Evolutionary conservation across 1,140 invertebrate species (phyloP).

Genomic region (Lasioglossum baleicum): DNA sequence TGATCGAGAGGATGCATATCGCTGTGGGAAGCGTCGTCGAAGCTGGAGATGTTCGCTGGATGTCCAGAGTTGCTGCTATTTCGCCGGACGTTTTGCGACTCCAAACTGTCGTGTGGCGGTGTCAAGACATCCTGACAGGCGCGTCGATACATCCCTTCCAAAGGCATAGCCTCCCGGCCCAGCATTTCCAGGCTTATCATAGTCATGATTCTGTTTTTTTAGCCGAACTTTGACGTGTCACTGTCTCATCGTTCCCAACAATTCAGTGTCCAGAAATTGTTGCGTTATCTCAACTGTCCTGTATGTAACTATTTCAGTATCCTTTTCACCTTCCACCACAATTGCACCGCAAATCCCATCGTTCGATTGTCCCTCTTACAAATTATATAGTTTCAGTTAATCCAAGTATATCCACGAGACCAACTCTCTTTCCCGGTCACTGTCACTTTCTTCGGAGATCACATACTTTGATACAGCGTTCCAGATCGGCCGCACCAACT

Average conservation of each 20-base stretch:
- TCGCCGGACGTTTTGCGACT: slow-evolving; percentile 64
- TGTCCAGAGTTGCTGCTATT: slow-evolving; percentile 26
- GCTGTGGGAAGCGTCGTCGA: slow-evolving; percentile 44
- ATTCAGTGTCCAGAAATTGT: background rate
- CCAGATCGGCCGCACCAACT: background rate
- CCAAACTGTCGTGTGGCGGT: slow-evolving; percentile 76
- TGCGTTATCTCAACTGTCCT: background rate
- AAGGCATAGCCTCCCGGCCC: slow-evolving; percentile 64
- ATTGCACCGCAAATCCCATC: background rate
- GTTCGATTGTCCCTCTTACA: background rate
- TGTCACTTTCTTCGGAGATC: background rate
- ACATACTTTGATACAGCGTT: background rate
- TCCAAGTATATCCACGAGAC: too few species aligned
- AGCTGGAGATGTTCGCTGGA: slow-evolving; percentile 25
- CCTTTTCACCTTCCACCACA: background rate
- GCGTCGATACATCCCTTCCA: slow-evolving; percentile 66
- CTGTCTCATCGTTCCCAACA: background rate
- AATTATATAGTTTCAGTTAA: background rate
- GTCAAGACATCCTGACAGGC: slow-evolving; percentile 71
- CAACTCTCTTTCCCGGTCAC: background rate
- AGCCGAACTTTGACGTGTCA: background rate
- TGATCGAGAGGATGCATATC: slow-evolving; percentile 83
- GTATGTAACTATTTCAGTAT: background rate
- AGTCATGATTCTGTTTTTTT: slow-evolving; percentile 40
- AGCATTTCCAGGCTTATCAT: slow-evolving; percentile 69